phyloP scores from a whole-genome alignment of 2,888 invertebrate species.

The Ceratothoa steindachneri region DNA sequence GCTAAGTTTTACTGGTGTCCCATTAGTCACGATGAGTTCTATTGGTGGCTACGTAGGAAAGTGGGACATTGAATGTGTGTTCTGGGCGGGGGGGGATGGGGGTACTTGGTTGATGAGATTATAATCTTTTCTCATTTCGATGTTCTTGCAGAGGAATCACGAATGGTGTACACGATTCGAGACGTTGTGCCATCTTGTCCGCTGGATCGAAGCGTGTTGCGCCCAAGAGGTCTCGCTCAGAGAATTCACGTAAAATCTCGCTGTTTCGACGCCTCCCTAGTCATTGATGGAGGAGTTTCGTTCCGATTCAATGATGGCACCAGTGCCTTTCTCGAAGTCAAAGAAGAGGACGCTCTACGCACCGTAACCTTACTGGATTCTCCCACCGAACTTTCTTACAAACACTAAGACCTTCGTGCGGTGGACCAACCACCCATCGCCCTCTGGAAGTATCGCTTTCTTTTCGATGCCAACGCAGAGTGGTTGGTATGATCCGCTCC shows the following conservation, averaged over 20 bases:
- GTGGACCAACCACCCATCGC: too few relatives aligned
- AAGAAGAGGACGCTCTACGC: constrained; percentile 79
- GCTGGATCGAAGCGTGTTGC: neutral
- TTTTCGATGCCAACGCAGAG: too few relatives aligned
- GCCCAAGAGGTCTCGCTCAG: constrained; percentile 67
- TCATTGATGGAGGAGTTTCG: constrained; percentile 91
- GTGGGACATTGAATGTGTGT: too few relatives aligned
- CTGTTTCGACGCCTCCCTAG: constrained; percentile 85
- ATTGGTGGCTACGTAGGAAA: too few relatives aligned
- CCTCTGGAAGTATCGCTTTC: too few relatives aligned
- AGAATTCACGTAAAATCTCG: constrained; percentile 76
- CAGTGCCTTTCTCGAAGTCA: constrained; percentile 73
- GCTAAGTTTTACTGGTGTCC: too few relatives aligned
- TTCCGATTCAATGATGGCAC: constrained; percentile 93
- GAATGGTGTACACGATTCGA: constrained; percentile 84
- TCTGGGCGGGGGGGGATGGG: too few relatives aligned
- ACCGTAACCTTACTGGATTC: constrained; percentile 60
- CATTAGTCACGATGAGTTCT: too few relatives aligned
- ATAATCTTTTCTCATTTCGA: too few relatives aligned
- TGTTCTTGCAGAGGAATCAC: constrained; percentile 69
- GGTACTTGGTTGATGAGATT: too few relatives aligned
- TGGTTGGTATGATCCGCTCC: too few relatives aligned
- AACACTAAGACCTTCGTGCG: constrained; percentile 28
- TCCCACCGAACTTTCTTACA: constrained; percentile 32
- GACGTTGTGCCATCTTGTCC: constrained; percentile 53